Base-by-base conservation (phyloP, 2,113 vertebrate genomes). In the Cyphomyrus plagiostoma region DNA sequence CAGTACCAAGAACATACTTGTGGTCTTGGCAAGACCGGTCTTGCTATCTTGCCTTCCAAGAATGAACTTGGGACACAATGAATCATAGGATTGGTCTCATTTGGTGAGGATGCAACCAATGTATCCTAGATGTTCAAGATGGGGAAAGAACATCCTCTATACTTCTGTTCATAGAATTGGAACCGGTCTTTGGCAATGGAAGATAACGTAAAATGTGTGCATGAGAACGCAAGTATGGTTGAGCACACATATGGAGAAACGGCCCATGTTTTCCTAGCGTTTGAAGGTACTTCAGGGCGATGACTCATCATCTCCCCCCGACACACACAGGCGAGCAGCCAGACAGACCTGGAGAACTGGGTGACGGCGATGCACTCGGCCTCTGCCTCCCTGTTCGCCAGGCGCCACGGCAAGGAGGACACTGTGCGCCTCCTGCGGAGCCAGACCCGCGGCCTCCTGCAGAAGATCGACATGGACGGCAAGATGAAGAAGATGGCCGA, bases 401-500 rank as follows among this genome's bases (percentile, higher is more conserved):
- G 98, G 94, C 97, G 97, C 15, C 97, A 97, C 10, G 98, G 98
- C 62, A 99, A 99, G 92, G 98, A 99, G 93, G 98, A 99, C 91
- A 99, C 98, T 0, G 93, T 98, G 74, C 96, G 96, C 53, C 93
- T 99, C 86, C 95, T 99, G 88, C 96, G 95, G 91, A 98, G 93
- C 92, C 97, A 99, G 94, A 97, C 97, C 19, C 97, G 96, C 4
- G 96, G 93, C 89, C 96, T 99, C 1, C 96, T 97, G 56, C 98
- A 99, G 95, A 99, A 99, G 95, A 97, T 99, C 21, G 98, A 99
- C 93, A 99, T 99, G 98, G 98, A 99, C 53, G 96, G 97, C 91
- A 99, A 99, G 94, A 99, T 99, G 98, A 98, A 96, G 94, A 99
- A 99, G 95, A 99, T 99, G 98, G 98, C 98, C 0, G 98, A 99